Evolutionary conservation across 2,797 vertebrate species (phyloP).

Genomic region (Fundulus diaphanus): DNA sequence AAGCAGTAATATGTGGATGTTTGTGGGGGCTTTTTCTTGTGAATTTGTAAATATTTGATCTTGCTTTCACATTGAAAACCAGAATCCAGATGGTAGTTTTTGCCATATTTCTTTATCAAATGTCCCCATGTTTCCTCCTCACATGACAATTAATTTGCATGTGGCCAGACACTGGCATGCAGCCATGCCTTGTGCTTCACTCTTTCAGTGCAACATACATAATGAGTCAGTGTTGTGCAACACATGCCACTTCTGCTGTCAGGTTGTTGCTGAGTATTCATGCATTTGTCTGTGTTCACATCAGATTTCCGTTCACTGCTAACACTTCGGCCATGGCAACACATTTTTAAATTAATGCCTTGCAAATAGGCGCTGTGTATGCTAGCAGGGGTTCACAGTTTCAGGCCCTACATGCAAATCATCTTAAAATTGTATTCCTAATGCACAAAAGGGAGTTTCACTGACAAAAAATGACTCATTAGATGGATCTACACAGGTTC

Average conservation of each 20-base stretch:
- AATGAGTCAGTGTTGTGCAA: slow-evolving; percentile 74
- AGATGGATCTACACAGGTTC: slow-evolving; percentile 89
- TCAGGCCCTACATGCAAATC: slow-evolving; percentile 89
- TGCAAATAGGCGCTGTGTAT: slow-evolving; percentile 84
- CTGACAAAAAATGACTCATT: slow-evolving; percentile 67
- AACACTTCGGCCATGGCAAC: slow-evolving; percentile 81
- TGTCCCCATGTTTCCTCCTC: slow-evolving; percentile 52
- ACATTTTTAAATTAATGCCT: slow-evolving; percentile 94
- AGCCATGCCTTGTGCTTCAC: slow-evolving; percentile 56
- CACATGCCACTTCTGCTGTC: slow-evolving; percentile 66
- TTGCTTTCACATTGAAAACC: slow-evolving; percentile 45
- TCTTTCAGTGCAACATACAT: slow-evolving; percentile 45
- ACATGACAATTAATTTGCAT: slow-evolving; percentile 80
- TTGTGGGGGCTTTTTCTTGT: slow-evolving; percentile 48
- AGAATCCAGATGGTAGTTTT: slow-evolving; percentile 68
- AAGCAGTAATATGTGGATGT: slow-evolving; percentile 26
- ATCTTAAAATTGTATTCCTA: slow-evolving; percentile 80
- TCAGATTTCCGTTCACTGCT: slow-evolving; percentile 83
- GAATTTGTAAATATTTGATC: slow-evolving; percentile 61
- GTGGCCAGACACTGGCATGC: slow-evolving; percentile 64
- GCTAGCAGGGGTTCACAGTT: slow-evolving; percentile 83
- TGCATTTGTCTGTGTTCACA: slow-evolving; percentile 26
- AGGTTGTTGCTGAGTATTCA: slow-evolving; percentile 32
- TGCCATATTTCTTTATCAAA: slow-evolving; percentile 50
- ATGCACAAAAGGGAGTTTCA: slow-evolving; percentile 83